Percentiles rank a stretch among this genome's conserved stretches.
Evolutionary conservation across 2,797 vertebrate genomes (phyloP).

Genomic region (Rhinophrynus dorsalis): DNA sequence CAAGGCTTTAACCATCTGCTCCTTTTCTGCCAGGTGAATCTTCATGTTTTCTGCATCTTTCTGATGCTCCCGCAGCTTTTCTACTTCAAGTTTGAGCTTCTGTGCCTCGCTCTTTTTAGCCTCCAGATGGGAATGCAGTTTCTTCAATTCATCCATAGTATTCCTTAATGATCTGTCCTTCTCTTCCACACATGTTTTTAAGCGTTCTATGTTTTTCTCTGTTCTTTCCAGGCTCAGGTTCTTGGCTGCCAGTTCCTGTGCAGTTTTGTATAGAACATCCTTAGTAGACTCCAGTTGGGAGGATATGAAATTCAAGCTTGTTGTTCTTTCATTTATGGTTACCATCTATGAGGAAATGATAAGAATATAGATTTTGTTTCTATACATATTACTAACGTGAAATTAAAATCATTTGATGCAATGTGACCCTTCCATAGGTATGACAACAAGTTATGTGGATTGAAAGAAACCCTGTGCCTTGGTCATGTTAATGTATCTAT

Average conservation of each 20-base stretch:
- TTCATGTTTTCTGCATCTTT: slow-evolving; percentile 61
- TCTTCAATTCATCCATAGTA: slow-evolving; percentile 56
- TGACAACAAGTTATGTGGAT: no score
- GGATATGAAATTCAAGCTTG: slow-evolving; percentile 63
- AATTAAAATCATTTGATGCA: no score
- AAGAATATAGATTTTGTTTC: slow-evolving; percentile 1
- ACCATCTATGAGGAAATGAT: slow-evolving; percentile 60
- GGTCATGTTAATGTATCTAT: no score
- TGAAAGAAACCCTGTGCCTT: no score
- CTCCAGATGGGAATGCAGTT: slow-evolving; percentile 63
- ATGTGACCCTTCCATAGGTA: no score
- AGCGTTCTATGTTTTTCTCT: slow-evolving; percentile 51
- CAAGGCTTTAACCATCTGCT: slow-evolving; percentile 63
- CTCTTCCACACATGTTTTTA: slow-evolving; percentile 61
- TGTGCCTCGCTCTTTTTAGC: slow-evolving; percentile 66
- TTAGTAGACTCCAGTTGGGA: slow-evolving; percentile 63
- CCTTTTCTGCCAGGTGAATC: slow-evolving; percentile 66
- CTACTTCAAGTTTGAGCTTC: slow-evolving; percentile 46
- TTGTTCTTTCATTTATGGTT: slow-evolving; percentile 63
- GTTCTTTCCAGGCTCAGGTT: slow-evolving; percentile 58
- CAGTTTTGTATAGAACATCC: slow-evolving; percentile 61
- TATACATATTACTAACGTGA: no score
- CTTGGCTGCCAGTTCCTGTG: slow-evolving; percentile 60
- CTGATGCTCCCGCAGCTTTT: slow-evolving; percentile 56
- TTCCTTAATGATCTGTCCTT: slow-evolving; percentile 57